Evolutionary conservation across 2,113 vertebrate genomes (phyloP), one percentile per base, ranked within the genome.

Genomic region (Bubo scandiacus): DNA sequence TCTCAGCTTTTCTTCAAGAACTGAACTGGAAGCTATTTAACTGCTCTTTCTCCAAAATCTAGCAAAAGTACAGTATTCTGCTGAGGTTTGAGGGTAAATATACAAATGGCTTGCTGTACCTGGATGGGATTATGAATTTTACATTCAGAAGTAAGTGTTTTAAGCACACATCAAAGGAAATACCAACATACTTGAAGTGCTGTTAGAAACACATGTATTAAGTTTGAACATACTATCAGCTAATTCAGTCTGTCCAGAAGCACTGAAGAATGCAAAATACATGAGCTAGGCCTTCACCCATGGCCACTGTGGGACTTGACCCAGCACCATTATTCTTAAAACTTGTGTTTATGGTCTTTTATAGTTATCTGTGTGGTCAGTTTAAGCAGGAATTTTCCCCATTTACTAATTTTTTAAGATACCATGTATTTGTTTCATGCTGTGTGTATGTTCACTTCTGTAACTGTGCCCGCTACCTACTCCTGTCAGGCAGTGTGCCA

Each of bases 351-450:
- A 18, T 67, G 18, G 25, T 84, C 29, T 58, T 86, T 54, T 66
- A 10, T 54, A 54, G 30, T 59, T 86, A 81, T 21, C 65, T 52
- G 10, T 15, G 54, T 43, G n/a, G 47, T 65, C 42, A 70, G 36
- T 84, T 72, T 71, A 47, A 70, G n/a, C 45, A 40, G 63, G n/a
- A 81, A 7, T 94, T 66, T 83, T 23, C 42, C 36, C 22, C 67
- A 43, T 86, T 86, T 57, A 18, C 34, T 78, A 7, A 40, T 25
- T 47, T 91, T 92, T 81, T 38, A 49, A 54, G 85, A 27, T 71
- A 27, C 10, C 0, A 0, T 4, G 3, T 74, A 6, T 47, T 21
- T 49, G 12, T 88, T 88, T 18, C 1, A 3, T 43, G 17, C 21
- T 65, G 22, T 38, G 23, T 34, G 3, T 59, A 7, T 18, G 13